phyloP scores from a whole-genome alignment of 2,888 invertebrate genomes.

The Agapostemon virescens region DNA sequence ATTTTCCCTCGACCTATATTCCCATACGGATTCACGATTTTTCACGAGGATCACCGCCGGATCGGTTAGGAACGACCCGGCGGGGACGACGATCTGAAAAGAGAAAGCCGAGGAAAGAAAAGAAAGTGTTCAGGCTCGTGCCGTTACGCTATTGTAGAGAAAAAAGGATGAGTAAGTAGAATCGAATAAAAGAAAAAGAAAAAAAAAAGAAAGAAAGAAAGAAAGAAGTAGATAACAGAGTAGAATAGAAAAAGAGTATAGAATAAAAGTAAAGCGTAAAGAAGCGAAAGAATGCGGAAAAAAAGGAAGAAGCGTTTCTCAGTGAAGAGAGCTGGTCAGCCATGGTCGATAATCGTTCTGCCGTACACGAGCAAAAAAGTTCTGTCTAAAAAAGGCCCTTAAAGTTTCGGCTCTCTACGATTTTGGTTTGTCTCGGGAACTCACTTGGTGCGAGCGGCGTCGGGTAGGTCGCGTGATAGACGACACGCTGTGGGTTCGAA shows the following conservation, averaged over 20 bases:
- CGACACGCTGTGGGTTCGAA: constrained; percentile 79
- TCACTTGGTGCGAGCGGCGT: constrained; percentile 80
- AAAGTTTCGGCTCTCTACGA: neutral
- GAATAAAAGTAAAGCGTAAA: neutral
- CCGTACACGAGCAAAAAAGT: constrained; percentile 5
- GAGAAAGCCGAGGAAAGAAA: constrained; percentile 1
- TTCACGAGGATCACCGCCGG: too few species aligned
- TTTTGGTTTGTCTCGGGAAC: constrained; percentile 71
- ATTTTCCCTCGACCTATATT: too few species aligned
- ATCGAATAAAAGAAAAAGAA: neutral
- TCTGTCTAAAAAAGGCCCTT: constrained; percentile 4
- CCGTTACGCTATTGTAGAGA: neutral
- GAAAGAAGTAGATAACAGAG: neutral
- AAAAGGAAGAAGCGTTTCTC: neutral
- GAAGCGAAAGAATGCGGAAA: constrained; percentile 7
- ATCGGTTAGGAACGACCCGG: too few species aligned
- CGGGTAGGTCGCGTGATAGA: constrained; percentile 80
- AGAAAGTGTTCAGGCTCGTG: constrained; percentile 1
- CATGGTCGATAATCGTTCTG: constrained; percentile 15
- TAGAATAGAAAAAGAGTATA: constrained; percentile 6
- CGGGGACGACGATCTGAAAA: neutral
- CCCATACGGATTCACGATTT: too few species aligned
- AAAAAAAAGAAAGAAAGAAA: too few species aligned
- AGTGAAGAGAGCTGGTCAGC: constrained; percentile 8
- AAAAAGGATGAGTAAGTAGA: neutral